These are phyloP conservation scores for Bergia sp. DNA, from an alignment of 92 coral and sea anemone genomes.

Conservation along the genomic window DNA sequence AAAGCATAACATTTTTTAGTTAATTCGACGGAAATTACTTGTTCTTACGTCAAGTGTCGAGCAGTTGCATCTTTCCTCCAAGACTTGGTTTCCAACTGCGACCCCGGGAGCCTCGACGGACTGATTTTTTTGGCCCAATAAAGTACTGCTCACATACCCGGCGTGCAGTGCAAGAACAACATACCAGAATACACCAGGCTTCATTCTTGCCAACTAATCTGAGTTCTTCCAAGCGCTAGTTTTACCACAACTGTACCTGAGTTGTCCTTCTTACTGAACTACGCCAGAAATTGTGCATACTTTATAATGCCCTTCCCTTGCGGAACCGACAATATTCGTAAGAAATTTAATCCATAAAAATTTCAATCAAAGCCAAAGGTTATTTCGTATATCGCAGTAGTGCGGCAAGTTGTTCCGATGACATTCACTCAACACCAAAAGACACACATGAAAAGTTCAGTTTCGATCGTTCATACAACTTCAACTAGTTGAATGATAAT, in stretches of 20 bases:
- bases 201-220: not conserved
- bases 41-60: constrained; percentile 9
- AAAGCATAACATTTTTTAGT: not conserved
- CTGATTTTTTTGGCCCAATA: not conserved
- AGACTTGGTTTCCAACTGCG: constrained; percentile 3
- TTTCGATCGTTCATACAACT: not conserved
- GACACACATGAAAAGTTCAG: not conserved
- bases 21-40: not conserved
- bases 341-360: constrained; percentile 34
- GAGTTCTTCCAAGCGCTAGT: not conserved
- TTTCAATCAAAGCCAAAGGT: constrained; percentile 34
- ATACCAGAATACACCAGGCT: not conserved
- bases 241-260: not conserved
- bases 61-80: constrained; percentile 33
- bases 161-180: not conserved
- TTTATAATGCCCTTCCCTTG: constrained; percentile 28
- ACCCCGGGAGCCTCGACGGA: not conserved
- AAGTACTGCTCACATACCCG: not conserved
- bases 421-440: constrained; percentile 28
- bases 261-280: constrained; percentile 5
- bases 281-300: constrained; percentile 1
- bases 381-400: constrained; percentile 17
- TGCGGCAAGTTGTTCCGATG: constrained; percentile 38
- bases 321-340: constrained; percentile 36
- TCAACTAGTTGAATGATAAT: not conserved